Base-by-base conservation (phyloP, 2,888 invertebrate genomes). In the Pasiphila rectangulata region DNA sequence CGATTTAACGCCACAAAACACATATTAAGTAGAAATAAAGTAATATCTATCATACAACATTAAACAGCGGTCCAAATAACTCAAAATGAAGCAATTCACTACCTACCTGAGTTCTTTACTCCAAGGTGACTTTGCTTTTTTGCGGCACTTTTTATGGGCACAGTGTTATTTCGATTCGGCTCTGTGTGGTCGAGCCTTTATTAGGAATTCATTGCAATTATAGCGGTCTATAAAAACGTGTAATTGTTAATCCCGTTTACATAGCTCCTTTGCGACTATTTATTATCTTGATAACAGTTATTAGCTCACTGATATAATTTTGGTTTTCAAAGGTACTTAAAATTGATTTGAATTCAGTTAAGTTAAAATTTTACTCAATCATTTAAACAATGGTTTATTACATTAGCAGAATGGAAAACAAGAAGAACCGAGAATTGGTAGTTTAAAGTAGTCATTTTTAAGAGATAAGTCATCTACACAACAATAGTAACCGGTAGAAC, bases 91-190 rank as follows among this genome's bases (percentile, higher is more conserved):
- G 83, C 85, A 80, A 83, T 84, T 75, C 73, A 80, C 85, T 87
- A 87, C 88, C 86, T 88, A 86, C 88, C 86, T 88, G 86, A 77
- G 82, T 79, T 81, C 81, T 69, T 82, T 80, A 75, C 79, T 72
- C 70, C 82, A 87, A 88, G 87, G 88, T 86, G 87, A 83, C 80
- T 82, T 63, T 64, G 72, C 70, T 87, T 86, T 30, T 86, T 88
- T 85, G 79, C 74, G 51, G 58, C 54, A 36, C 38, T 62, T 86
- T 83, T 82, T 79, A 72, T 70, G 57, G 52, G 69, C 69, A 65
- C 57, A 63, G 60, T 60, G 59, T 71, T 72, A 66, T 83, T 79
- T 76, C 78, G 76, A 75, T n/a, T n/a, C 76, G 72, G 75, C 72
- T 82, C 67, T 76, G 79, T 82, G 83, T 83, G 81, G 81, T 66